phyloP scores from a whole-genome alignment of 2,113 vertebrate genomes.

The Trogon surrucura region DNA sequence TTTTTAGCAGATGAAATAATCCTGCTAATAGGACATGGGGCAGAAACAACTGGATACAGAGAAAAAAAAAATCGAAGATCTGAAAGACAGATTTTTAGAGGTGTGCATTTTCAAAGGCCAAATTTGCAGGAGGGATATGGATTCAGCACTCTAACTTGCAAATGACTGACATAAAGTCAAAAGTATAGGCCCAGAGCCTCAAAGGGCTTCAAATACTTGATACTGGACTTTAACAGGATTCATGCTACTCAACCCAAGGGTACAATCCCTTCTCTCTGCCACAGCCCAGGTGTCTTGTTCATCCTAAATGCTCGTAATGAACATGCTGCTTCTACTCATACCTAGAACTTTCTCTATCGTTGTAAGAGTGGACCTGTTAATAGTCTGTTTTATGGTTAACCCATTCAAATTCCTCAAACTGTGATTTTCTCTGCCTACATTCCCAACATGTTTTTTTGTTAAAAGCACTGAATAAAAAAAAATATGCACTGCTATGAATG shows the following conservation, averaged over 20 bases:
- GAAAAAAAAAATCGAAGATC: background rate
- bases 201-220: background rate
- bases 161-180: background rate
- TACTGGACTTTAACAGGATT: background rate
- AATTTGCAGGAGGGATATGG: background rate
- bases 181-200: background rate
- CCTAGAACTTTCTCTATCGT: background rate
- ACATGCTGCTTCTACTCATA: background rate
- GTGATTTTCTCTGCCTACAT: background rate
- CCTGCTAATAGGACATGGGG: background rate
- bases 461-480: background rate
- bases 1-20: background rate
- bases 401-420: background rate
- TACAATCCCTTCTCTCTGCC: background rate
- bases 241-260: rapidly evolving
- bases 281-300: background rate
- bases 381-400: background rate
- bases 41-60: background rate
- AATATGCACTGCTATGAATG: background rate
- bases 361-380: background rate
- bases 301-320: background rate
- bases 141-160: background rate
- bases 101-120: background rate
- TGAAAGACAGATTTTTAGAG: background rate
- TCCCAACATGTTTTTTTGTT: background rate